Percentiles rank a stretch among this genome's conserved stretches.
Conservation (phyloP, 2,888 invertebrate genomes). For the Cataglyphis rosenhaueri region DNA sequence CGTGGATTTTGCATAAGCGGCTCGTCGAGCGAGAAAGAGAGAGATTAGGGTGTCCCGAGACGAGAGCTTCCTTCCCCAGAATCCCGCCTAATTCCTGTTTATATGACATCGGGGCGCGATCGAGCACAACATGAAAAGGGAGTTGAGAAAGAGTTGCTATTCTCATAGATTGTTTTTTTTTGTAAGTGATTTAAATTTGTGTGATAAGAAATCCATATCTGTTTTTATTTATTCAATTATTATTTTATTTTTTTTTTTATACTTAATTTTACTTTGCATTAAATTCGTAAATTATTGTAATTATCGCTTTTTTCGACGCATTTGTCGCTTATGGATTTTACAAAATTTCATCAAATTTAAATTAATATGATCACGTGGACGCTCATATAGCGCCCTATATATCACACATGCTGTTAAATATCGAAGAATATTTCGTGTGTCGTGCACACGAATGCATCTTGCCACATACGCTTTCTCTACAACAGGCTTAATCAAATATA, state of each 20-base stretch:
- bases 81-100: conserved; percentile 51
- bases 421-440: conserved; percentile 11
- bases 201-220: background rate
- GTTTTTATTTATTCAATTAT: background rate
- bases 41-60: conserved; percentile 31
- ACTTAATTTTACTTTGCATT: background rate
- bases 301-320: background rate
- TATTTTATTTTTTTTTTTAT: background rate
- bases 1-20: conserved; percentile 44
- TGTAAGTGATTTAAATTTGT: conserved; percentile 1
- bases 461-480: conserved; percentile 64
- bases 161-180: background rate
- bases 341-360: conserved; percentile 14
- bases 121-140: conserved; percentile 15
- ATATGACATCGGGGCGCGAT: conserved; percentile 44
- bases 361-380: conserved; percentile 1
- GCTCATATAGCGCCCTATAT: conserved; percentile 31
- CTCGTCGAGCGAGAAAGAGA: conserved; percentile 17
- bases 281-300: background rate
- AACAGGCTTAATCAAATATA: conserved; percentile 69
- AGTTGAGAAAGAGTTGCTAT: background rate
- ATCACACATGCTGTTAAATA: conserved; percentile 20
- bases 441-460: conserved; percentile 60
- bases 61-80: background rate
- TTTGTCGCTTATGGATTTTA: background rate